These are phyloP conservation scores for Leptinotarsa lineolata DNA, from an alignment of 1,140 invertebrate species.

Conservation along the genomic window DNA sequence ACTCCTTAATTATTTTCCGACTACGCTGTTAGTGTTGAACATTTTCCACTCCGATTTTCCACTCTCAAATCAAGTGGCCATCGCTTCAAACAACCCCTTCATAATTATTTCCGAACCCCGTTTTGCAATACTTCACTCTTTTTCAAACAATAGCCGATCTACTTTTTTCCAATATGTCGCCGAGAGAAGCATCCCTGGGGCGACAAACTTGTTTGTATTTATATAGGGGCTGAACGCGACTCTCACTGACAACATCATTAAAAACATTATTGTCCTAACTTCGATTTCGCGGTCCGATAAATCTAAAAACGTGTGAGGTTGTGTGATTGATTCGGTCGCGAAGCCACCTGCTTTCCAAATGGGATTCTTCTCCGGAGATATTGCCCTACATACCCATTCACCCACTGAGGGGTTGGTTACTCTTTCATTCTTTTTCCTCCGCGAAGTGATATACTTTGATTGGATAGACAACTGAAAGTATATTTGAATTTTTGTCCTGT, in stretches of 20 bases:
- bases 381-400: neutral
- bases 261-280: conserved; percentile 23
- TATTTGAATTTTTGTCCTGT: too few species aligned
- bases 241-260: conserved; percentile 23
- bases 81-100: neutral
- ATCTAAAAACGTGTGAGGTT: conserved; percentile 14
- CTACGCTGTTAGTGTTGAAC: neutral
- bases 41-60: neutral
- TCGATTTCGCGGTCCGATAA: conserved; percentile 23
- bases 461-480: too few species aligned
- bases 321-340: conserved; percentile 17
- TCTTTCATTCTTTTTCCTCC: neutral
- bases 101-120: conserved; percentile 2
- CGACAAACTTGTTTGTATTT: conserved; percentile 12
- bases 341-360: conserved; percentile 1
- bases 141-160: conserved; percentile 8
- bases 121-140: neutral
- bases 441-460: too few species aligned
- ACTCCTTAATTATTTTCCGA: too few species aligned
- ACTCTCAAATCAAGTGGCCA: neutral
- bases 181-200: neutral
- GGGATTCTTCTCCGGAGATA: neutral
- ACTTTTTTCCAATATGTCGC: conserved; percentile 8
- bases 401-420: neutral
- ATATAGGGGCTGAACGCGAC: neutral